phyloP scores from a whole-genome alignment of 2,113 vertebrate genomes.

The Meleagris gallopavo region DNA sequence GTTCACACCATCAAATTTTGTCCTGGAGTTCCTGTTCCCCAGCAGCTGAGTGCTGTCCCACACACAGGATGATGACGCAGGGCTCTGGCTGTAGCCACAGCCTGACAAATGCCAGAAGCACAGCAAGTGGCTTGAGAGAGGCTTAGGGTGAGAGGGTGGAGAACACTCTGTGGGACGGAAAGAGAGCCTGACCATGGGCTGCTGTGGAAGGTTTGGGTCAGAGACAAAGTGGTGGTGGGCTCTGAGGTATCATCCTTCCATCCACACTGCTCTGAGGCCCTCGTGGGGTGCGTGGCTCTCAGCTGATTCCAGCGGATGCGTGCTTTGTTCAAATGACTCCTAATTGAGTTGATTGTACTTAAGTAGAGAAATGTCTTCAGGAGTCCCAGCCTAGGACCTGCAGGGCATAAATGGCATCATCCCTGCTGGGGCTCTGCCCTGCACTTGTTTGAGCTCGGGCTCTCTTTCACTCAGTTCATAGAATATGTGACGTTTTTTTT shows the following conservation, averaged over 20 bases:
- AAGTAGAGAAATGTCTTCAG: not conserved
- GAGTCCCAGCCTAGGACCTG: not conserved
- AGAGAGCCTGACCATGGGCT: not conserved
- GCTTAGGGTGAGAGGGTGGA: not conserved
- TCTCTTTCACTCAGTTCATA: not conserved
- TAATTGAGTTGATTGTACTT: rapidly evolving
- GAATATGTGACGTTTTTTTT: not conserved
- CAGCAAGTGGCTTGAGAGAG: not conserved
- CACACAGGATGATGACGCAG: not conserved
- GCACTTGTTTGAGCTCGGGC: not conserved
- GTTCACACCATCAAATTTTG: not conserved
- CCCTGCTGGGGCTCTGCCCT: not conserved
- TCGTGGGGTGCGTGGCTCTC: rapidly evolving
- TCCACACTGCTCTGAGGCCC: not conserved
- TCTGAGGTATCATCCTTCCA: not conserved
- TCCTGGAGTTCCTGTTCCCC: not conserved
- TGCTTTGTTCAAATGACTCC: not conserved
- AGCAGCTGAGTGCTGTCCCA: not conserved
- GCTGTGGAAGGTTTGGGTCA: not conserved
- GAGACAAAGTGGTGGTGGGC: not conserved
- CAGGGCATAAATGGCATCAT: not conserved
- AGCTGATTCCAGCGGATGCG: rapidly evolving
- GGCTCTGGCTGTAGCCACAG: not conserved
- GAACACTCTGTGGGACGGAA: not conserved
- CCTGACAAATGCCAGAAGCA: not conserved